A percentile compares a stretch with the other conserved stretches of the same genome.
Evolutionary conservation across 2,113 vertebrate genomes (phyloP).

Genomic region (Ginglymostoma cirratum): DNA sequence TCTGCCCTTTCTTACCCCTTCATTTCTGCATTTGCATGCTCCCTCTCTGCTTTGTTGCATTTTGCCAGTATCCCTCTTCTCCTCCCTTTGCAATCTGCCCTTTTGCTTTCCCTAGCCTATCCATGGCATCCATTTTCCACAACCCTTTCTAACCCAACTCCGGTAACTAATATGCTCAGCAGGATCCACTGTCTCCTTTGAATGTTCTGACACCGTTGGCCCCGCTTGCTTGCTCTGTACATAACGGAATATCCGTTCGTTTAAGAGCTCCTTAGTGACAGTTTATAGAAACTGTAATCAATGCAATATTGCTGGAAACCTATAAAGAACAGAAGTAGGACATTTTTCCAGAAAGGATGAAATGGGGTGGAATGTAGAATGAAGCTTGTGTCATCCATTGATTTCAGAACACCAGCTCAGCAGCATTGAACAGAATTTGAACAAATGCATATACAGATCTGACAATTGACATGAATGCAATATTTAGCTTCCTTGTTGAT

Average conservation of each 20-base stretch:
- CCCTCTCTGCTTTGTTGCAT: not conserved
- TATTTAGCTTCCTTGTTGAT: not conserved
- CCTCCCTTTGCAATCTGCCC: not conserved
- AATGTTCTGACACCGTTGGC: not conserved
- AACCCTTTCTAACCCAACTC: not conserved
- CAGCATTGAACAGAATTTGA: not conserved
- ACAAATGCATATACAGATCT: not conserved
- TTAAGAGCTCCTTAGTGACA: not conserved
- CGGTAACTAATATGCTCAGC: not conserved
- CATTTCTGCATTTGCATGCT: not conserved
- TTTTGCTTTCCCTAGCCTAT: not conserved
- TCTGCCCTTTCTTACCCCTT: not conserved
- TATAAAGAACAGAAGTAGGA: not conserved
- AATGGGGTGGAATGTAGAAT: not conserved
- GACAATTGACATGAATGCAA: not conserved
- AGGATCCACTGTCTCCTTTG: not conserved
- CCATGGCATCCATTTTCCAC: not conserved
- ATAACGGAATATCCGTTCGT: not conserved
- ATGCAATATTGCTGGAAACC: not conserved
- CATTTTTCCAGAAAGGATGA: not conserved
- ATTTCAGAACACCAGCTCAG: not conserved
- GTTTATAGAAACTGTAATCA: not conserved
- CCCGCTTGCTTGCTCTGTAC: not conserved
- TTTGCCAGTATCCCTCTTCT: not conserved
- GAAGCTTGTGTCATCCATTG: not conserved